phyloP scores from a whole-genome alignment of 2,888 invertebrate genomes.

The Halictus quadricinctus region DNA sequence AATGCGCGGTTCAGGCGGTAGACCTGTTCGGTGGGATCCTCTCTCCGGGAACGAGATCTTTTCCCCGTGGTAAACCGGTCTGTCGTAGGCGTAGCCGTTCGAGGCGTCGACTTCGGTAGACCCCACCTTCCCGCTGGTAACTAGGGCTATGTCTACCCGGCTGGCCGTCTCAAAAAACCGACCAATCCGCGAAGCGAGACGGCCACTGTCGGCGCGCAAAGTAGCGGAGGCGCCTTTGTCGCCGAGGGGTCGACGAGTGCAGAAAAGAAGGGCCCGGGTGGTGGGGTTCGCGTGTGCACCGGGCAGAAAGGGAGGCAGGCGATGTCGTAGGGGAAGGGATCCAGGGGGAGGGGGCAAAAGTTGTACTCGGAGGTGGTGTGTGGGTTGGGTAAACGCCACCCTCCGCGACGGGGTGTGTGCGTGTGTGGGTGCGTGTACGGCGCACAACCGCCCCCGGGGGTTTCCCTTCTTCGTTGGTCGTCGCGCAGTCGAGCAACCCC shows the following conservation, averaged over 20 bases:
- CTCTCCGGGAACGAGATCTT: conserved; percentile 24
- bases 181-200: conserved; percentile 82
- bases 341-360: conserved; percentile 22
- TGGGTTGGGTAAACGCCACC: conserved; percentile 66
- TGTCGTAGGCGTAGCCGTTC: conserved; percentile 76
- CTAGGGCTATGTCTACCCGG: conserved; percentile 81
- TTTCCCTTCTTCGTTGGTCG: conserved; percentile 70
- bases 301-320: conserved; percentile 36
- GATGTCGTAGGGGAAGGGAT: conserved; percentile 30
- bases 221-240: conserved; percentile 73
- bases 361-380: conserved; percentile 50
- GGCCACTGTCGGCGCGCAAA: conserved; percentile 79
- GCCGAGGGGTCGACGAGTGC: conserved; percentile 56
- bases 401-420: conserved; percentile 39
- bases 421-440: conserved; percentile 59
- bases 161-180: conserved; percentile 80
- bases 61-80: conserved; percentile 73
- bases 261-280: conserved; percentile 42
- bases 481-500: conserved; percentile 75
- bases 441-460: conserved; percentile 70
- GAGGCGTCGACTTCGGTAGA: conserved; percentile 76
- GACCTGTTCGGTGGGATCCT: not conserved
- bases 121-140: conserved; percentile 77
- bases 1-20: not conserved
- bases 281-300: conserved; percentile 43